Evolutionary conservation across 2,888 invertebrate genomes (phyloP).

Genomic region (Hecatera dysodea): DNA sequence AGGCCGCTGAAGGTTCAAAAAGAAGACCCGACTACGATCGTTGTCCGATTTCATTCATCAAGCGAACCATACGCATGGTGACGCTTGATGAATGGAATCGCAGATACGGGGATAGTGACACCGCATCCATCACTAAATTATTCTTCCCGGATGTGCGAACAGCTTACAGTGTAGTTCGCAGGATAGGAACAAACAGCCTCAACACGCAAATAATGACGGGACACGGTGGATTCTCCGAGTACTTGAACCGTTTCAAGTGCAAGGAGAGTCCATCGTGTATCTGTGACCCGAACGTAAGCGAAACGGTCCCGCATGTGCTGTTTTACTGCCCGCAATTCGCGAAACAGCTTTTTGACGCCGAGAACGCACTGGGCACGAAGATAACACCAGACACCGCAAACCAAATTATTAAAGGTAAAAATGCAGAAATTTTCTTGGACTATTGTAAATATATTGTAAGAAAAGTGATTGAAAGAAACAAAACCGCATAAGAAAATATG

Average conservation of each 20-base stretch:
- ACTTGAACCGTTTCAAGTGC: neutral
- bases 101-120: neutral
- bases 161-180: neutral
- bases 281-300: neutral
- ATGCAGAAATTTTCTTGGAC: too few species aligned
- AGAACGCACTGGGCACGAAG: too few species aligned
- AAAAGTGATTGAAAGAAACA: too few species aligned
- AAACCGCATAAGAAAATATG: too few species aligned
- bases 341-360: too few species aligned
- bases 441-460: too few species aligned
- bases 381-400: too few species aligned
- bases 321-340: rapidly evolving
- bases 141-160: neutral
- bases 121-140: neutral
- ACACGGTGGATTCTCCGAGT: neutral
- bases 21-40: neutral
- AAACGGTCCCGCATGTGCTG: neutral
- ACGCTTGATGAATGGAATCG: neutral
- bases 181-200: neutral
- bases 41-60: neutral
- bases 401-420: too few species aligned
- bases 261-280: neutral
- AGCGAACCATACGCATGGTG: too few species aligned
- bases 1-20: neutral
- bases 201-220: neutral